Percentiles rank a stretch among this genome's conserved stretches.
Evolutionary conservation across 2,888 invertebrate genomes (phyloP).

Genomic region (Maniola hyperantus): DNA sequence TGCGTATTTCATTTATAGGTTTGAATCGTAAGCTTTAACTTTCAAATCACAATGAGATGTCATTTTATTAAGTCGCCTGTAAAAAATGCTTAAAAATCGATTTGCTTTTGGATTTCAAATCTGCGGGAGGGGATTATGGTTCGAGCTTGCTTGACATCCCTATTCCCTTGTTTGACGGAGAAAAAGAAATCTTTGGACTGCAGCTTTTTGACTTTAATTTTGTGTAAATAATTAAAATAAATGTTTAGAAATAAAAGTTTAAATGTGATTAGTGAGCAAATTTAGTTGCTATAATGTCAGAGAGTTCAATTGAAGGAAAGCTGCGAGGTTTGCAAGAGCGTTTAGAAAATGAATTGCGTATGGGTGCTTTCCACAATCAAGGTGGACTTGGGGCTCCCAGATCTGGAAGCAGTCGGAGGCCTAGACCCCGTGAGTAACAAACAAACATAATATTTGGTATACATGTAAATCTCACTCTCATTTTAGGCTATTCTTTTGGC

Average conservation of each 20-base stretch:
- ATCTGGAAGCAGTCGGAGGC: conserved; percentile 82
- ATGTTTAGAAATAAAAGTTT: conserved; percentile 63
- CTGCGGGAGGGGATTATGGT: no score
- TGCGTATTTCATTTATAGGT: no score
- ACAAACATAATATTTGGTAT: conserved; percentile 14
- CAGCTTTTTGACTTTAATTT: conserved; percentile 70
- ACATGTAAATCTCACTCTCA: background rate
- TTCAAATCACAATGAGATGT: no score
- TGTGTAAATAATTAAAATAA: conserved; percentile 68
- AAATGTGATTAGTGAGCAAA: conserved; percentile 65
- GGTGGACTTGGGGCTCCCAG: conserved; percentile 76
- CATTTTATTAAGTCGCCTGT: no score
- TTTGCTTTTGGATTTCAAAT: no score
- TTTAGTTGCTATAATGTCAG: conserved; percentile 83
- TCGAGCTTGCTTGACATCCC: background rate
- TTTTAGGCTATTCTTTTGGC: background rate
- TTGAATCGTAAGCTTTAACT: no score
- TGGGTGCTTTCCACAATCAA: conserved; percentile 84
- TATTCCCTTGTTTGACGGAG: conserved; percentile 37
- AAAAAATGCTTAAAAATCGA: no score
- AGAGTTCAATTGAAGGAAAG: conserved; percentile 89
- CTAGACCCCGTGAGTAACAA: conserved; percentile 84
- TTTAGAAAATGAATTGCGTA: conserved; percentile 84
- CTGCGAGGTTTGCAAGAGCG: conserved; percentile 92
- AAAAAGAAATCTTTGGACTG: conserved; percentile 73